Evolutionary conservation across 2,797 vertebrate genomes (phyloP), one percentile per base, ranked within the genome.

Genomic region (Acrossocheilus fasciatus): DNA sequence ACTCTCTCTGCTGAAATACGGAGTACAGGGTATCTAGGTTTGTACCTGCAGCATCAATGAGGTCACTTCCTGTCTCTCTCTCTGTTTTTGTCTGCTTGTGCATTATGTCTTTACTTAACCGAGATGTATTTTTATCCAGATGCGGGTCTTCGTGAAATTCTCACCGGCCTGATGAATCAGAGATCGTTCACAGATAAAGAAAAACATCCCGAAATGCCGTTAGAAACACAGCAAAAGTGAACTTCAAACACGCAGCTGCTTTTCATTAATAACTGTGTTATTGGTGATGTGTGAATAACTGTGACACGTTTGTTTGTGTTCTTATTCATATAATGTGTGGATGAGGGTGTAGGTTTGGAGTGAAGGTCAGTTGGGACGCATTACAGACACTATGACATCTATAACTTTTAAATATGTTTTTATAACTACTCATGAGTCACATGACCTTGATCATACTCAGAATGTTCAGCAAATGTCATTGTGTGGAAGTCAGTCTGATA

Each of bases 31-130:
- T 3, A 14, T 34, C 39, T 47, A 43, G 41, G 45, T 4, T 4
- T 54, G 64, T 70, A n/a, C 43, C 62, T 7, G n/a, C n/a, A 80
- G 39, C 78, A 36, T 70, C 64, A 57, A 2, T 72, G 66, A 82
- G 81, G 81, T 82, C 81, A 82, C 68, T 57, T 82, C 81, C 81
- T 72, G 78, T 34, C 26, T 14, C 20, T 66, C 41, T 1, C 41
- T 66, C 11, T 47, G 59, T 23, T 36, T 72, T 41, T 72, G 66
- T 73, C 36, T 34, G 50, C 18, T 43, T 45, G 81, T 45, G n/a
- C 52, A 59, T 83, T 59, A 82, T 72, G 66, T 57, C 36, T 57
- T 18, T 57, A 68, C 20, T 41, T 12, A 10, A 14, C 7, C 2
- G 6, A 10, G 20, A 18, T 23, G 26, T 83, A 83, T 83, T 83